A percentile compares a stretch with the other conserved stretches of the same genome.
Evolutionary conservation across 2,888 invertebrate species (phyloP).

Genomic region (Eilema sororculum): DNA sequence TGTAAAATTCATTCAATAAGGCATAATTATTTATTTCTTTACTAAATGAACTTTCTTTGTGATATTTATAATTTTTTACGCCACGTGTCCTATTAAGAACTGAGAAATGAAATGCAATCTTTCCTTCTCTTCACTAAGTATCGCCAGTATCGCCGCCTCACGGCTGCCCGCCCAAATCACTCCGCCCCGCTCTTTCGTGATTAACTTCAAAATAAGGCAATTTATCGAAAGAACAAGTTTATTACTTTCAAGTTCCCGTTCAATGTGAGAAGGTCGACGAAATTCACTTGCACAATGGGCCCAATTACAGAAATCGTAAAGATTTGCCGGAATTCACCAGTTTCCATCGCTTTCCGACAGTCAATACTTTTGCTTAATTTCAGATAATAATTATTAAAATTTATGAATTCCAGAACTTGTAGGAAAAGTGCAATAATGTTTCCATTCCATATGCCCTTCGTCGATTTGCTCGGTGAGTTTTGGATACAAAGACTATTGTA

Average conservation of each 20-base stretch:
- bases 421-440: conserved; percentile 40
- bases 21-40: no score
- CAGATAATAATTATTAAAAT: conserved; percentile 53
- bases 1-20: no score
- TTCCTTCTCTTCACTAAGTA: background rate
- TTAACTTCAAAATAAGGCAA: conserved; percentile 78
- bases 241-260: conserved; percentile 75
- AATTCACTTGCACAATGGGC: conserved; percentile 70
- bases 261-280: conserved; percentile 67
- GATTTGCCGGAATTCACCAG: conserved; percentile 61
- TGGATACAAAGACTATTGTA: background rate
- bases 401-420: conserved; percentile 44
- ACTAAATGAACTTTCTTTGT: no score
- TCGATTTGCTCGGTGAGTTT: background rate
- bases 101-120: conserved; percentile 14
- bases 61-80: conserved; percentile 9
- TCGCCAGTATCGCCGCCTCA: conserved; percentile 16
- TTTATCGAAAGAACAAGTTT: conserved; percentile 79
- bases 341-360: conserved; percentile 61
- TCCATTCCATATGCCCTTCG: conserved; percentile 37
- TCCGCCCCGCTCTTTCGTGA: conserved; percentile 62
- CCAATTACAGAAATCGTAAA: conserved; percentile 76
- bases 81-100: no score
- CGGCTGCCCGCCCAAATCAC: conserved; percentile 23
- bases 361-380: conserved; percentile 57